These are phyloP conservation scores for Drosophila nr. fundita DNA, from an alignment of 2,888 invertebrate genomes.

Conservation along the genomic window DNA sequence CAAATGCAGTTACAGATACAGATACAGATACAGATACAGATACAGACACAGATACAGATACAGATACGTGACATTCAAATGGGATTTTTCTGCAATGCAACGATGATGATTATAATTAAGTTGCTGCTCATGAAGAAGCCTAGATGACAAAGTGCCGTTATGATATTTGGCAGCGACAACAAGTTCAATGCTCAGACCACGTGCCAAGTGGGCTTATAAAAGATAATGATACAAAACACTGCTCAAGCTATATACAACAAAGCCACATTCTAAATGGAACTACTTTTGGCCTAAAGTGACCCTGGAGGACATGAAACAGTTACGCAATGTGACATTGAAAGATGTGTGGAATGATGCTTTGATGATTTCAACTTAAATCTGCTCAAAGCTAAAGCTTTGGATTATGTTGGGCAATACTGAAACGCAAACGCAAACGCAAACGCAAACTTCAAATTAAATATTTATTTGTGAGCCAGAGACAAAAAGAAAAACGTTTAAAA, in stretches of 20 bases:
- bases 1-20: too few species aligned
- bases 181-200: conserved; percentile 27
- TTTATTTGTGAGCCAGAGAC: neutral
- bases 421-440: too few species aligned
- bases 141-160: conserved; percentile 4
- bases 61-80: conserved; percentile 45
- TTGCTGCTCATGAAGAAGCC: conserved; percentile 15
- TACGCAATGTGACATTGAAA: neutral
- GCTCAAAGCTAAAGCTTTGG: neutral
- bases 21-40: too few species aligned
- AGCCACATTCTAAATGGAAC: neutral
- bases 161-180: neutral
- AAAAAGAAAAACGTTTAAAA: neutral
- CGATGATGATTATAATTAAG: conserved; percentile 6
- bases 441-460: neutral
- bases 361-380: neutral
- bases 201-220: conserved; percentile 22
- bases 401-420: neutral
- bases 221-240: neutral
- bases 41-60: too few species aligned
- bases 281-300: neutral
- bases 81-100: conserved; percentile 18
- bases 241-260: neutral
- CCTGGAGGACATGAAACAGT: conserved; percentile 8
- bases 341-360: neutral